phyloP scores from a whole-genome alignment of 2,888 invertebrate species.

The Salpingus planirostris region DNA sequence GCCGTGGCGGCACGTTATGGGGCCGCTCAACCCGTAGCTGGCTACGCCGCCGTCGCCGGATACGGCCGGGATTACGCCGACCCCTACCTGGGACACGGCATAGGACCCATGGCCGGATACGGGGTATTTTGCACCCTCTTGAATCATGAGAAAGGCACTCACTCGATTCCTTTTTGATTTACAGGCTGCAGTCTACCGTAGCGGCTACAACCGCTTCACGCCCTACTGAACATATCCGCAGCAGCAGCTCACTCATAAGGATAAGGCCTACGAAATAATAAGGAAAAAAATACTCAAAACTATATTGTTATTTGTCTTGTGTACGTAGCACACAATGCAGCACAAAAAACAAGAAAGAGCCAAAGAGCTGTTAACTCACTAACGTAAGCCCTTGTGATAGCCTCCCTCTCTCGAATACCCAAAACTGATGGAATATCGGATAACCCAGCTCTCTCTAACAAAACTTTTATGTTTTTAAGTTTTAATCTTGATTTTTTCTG shows the following conservation, averaged over 20 bases:
- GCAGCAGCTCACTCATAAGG: constrained; percentile 39
- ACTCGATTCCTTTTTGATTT: no score
- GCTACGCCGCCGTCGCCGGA: constrained; percentile 63
- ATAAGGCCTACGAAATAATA: constrained; percentile 34
- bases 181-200: constrained; percentile 87
- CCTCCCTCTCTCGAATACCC: no score
- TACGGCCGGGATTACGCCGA: constrained; percentile 89
- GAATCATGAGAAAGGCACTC: not conserved
- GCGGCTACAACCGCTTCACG: constrained; percentile 90
- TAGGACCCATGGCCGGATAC: constrained; percentile 94
- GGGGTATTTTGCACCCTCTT: no score
- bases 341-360: constrained; percentile 34
- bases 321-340: constrained; percentile 34
- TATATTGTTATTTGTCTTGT: constrained; percentile 33
- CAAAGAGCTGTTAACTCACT: constrained; percentile 42
- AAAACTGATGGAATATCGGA: no score
- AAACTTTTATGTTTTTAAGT: constrained; percentile 15
- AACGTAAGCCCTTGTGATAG: constrained; percentile 41
- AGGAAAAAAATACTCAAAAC: constrained; percentile 20
- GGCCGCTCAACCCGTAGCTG: constrained; percentile 64
- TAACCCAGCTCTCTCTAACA: constrained; percentile 39
- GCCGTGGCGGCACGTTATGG: constrained; percentile 80
- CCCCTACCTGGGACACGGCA: constrained; percentile 90
- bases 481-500: constrained; percentile 15
- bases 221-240: constrained; percentile 64